phyloP scores from a whole-genome alignment of 2,888 invertebrate species.

The Ypsolopha scabrella region DNA sequence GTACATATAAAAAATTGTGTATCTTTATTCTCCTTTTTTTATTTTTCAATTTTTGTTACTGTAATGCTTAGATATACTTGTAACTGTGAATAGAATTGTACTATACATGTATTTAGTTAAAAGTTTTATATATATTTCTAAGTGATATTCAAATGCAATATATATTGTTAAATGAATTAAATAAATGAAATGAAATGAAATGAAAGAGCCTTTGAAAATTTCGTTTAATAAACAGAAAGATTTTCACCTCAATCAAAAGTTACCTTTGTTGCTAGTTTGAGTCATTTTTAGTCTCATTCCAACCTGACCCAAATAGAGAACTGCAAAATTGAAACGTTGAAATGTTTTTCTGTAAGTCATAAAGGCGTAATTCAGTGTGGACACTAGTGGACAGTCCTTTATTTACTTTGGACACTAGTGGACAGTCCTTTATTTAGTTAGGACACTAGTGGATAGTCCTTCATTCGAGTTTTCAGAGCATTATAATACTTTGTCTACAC shows the following conservation, averaged over 20 bases:
- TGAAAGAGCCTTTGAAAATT: not conserved
- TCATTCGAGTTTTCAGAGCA: not conserved
- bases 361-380: not conserved
- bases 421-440: not conserved
- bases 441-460: not conserved
- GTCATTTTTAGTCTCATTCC: conserved; percentile 5
- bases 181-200: too few species aligned
- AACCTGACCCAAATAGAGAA: conserved; percentile 7
- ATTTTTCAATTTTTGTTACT: too few species aligned
- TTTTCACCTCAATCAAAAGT: conserved; percentile 4
- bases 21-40: too few species aligned
- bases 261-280: conserved; percentile 9
- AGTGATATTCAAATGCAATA: too few species aligned
- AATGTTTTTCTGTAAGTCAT: not conserved
- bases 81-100: too few species aligned
- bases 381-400: not conserved
- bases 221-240: conserved; percentile 6
- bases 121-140: conserved; percentile 5
- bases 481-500: too few species aligned
- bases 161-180: too few species aligned
- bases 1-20: too few species aligned
- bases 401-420: not conserved
- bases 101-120: conserved; percentile 3
- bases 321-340: not conserved
- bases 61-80: too few species aligned